A percentile compares a stretch with the other conserved stretches of the same genome.
phyloP scores from a whole-genome alignment of 2,113 vertebrate species.

The Pholis gunnellus region DNA sequence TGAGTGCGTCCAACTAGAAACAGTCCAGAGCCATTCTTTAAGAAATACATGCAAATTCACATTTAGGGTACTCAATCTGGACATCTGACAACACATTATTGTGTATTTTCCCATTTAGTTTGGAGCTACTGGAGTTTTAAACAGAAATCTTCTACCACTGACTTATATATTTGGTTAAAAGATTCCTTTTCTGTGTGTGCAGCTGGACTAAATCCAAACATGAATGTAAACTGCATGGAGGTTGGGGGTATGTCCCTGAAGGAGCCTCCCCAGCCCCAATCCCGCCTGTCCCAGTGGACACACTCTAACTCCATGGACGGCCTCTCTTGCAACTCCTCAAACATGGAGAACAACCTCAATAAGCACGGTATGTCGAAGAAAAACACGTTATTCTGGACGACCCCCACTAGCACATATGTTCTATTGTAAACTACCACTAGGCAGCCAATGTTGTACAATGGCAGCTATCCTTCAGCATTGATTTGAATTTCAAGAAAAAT shows the following conservation, averaged over 20 bases:
- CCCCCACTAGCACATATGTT: background rate
- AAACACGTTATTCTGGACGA: background rate
- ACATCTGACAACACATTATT: background rate
- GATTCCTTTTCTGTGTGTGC: background rate
- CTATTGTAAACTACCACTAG: background rate
- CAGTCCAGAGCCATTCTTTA: background rate
- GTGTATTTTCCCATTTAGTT: background rate
- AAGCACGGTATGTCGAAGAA: slow-evolving; percentile 88
- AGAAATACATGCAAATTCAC: background rate
- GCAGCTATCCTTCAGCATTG: background rate
- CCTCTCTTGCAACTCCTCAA: slow-evolving; percentile 91
- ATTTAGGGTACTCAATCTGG: background rate
- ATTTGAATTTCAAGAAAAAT: background rate
- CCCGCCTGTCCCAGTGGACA: slow-evolving; percentile 98
- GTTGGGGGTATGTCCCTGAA: slow-evolving; percentile 93
- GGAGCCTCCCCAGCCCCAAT: slow-evolving; percentile 96
- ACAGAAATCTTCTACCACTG: background rate
- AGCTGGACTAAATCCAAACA: slow-evolving; percentile 97
- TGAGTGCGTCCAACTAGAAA: background rate
- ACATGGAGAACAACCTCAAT: slow-evolving; percentile 94
- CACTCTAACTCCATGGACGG: slow-evolving; percentile 96
- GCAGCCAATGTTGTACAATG: background rate
- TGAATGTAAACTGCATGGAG: slow-evolving; percentile 98
- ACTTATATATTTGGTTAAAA: background rate
- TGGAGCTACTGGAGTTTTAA: background rate